phyloP scores from a whole-genome alignment of 2,888 invertebrate species.

The Torymus auratus region DNA sequence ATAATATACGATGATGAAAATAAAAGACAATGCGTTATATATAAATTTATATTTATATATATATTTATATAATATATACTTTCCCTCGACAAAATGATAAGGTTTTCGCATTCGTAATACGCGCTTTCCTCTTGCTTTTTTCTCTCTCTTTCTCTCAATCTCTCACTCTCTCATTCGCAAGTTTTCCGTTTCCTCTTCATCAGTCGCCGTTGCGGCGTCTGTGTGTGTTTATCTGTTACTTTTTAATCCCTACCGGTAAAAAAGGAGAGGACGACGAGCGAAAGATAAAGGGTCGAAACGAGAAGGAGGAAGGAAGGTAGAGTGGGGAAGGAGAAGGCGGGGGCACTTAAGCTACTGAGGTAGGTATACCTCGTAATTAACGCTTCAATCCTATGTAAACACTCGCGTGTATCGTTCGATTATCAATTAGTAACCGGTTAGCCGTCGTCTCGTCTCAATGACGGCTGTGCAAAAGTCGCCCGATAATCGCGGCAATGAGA shows the following conservation, averaged over 20 bases:
- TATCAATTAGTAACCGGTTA: slow-evolving; percentile 35
- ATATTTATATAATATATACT: slow-evolving; percentile 50
- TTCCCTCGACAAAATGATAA: slow-evolving; percentile 55
- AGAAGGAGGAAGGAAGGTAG: neutral
- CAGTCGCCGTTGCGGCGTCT: too few relatives aligned
- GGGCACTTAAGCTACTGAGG: slow-evolving; percentile 45
- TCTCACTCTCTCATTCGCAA: too few relatives aligned
- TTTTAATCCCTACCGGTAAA: neutral
- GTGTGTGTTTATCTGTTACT: too few relatives aligned
- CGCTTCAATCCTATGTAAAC: neutral
- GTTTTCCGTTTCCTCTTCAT: too few relatives aligned
- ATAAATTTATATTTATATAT: slow-evolving; percentile 46
- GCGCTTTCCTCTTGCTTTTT: neutral
- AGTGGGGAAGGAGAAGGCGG: neutral
- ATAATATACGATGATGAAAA: slow-evolving; percentile 68
- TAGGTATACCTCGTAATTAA: slow-evolving; percentile 38
- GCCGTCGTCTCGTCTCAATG: neutral
- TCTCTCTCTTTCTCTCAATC: neutral
- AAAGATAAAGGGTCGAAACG: neutral
- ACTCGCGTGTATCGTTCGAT: slow-evolving; percentile 25
- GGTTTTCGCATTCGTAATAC: slow-evolving; percentile 32
- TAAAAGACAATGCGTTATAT: slow-evolving; percentile 64
- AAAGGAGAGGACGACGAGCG: neutral
- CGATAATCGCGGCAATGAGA: too few relatives aligned
- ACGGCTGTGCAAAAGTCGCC: too few relatives aligned